Evolutionary conservation across 2,888 invertebrate species (phyloP).

Genomic region (Meandrusa payeni): DNA sequence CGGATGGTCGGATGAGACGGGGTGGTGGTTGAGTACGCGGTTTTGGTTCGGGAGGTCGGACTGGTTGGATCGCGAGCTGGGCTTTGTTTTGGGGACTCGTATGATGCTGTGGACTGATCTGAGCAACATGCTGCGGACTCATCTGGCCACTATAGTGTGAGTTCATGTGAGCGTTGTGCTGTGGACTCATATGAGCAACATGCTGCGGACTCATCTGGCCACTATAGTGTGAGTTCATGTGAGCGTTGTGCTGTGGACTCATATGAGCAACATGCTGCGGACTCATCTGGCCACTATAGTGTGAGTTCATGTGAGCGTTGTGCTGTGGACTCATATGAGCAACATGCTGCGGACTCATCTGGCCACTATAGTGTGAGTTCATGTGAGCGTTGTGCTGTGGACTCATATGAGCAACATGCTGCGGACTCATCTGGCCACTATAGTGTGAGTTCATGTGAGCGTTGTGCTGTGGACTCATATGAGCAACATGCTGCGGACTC

Average conservation of each 20-base stretch:
- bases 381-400: no score
- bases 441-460: no score
- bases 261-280: no score
- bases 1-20: constrained; percentile 68
- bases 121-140: constrained; percentile 16
- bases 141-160: constrained; percentile 19
- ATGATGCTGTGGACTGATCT: no score
- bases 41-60: constrained; percentile 50
- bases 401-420: no score
- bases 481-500: no score
- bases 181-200: constrained; percentile 2
- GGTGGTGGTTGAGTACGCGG: constrained; percentile 54
- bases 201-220: constrained; percentile 12
- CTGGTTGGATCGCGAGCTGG: constrained; percentile 27
- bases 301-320: constrained; percentile 5
- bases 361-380: no score
- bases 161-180: constrained; percentile 10
- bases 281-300: constrained; percentile 20
- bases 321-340: constrained; percentile 13
- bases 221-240: constrained; percentile 5
- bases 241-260: constrained; percentile 6
- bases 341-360: no score
- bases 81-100: constrained; percentile 15
- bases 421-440: no score
- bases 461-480: no score